These are phyloP conservation scores for Xenopus laevis DNA, from an alignment of 2,113 vertebrate species.

Conservation along the genomic window DNA sequence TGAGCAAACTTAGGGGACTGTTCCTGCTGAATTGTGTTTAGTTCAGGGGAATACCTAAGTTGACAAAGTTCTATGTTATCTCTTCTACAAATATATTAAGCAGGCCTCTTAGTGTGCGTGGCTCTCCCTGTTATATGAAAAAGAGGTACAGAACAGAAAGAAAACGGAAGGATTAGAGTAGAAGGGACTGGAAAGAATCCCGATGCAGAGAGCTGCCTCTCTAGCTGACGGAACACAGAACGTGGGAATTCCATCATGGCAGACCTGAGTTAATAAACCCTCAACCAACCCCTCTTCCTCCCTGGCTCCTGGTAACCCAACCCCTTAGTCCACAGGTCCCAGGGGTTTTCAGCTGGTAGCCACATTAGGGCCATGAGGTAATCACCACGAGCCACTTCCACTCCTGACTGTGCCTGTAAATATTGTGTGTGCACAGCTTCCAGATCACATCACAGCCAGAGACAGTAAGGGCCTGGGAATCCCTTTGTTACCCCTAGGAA, in stretches of 20 bases:
- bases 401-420: constrained; percentile 30
- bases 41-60: no score
- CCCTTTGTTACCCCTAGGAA: no score
- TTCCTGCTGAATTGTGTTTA: no score
- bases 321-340: neutral
- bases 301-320: neutral
- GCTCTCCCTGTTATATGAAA: no score
- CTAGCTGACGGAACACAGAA: neutral
- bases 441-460: constrained; percentile 25
- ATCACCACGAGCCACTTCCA: neutral
- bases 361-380: constrained; percentile 12
- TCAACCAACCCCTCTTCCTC: neutral
- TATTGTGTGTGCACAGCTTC: constrained; percentile 28
- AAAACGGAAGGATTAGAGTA: neutral
- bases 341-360: neutral
- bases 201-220: neutral
- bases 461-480: no score
- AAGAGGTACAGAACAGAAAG: neutral
- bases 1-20: no score
- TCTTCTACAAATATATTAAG: no score
- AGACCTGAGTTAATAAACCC: neutral
- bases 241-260: constrained; percentile 23
- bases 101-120: no score
- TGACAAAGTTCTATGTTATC: no score
- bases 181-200: neutral